Percentiles rank a stretch among this genome's conserved stretches.
These are phyloP conservation scores for Gastrophysa polygoni DNA, from an alignment of 2,888 invertebrate species.

Conservation along the genomic window DNA sequence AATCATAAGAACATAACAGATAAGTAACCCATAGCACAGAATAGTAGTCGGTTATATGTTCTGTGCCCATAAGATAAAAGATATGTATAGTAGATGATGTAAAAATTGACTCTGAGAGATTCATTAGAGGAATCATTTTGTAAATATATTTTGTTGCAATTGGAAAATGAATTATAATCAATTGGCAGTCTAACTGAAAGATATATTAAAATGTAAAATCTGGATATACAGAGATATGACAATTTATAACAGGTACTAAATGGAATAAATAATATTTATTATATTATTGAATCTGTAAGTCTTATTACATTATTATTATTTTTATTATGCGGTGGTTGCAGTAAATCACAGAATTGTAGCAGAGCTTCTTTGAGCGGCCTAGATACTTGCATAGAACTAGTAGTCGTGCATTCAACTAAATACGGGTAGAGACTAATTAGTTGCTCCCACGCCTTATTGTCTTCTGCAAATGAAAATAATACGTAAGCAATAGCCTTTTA, in stretches of 20 bases:
- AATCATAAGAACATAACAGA: too few species aligned
- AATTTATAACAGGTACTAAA: constrained; percentile 36
- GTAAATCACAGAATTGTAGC: constrained; percentile 83
- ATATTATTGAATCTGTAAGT: constrained; percentile 31
- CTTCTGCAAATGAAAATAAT: constrained; percentile 65
- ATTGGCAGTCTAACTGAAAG: constrained; percentile 1
- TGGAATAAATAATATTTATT: constrained; percentile 21
- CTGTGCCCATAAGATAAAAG: too few species aligned
- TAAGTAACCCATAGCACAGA: too few species aligned
- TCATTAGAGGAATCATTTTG: too few species aligned
- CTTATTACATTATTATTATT: constrained; percentile 37
- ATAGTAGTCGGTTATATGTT: too few species aligned
- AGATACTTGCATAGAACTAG: constrained; percentile 79
- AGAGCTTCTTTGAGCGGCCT: constrained; percentile 83
- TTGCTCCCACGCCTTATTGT: constrained; percentile 90
- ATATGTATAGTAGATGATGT: too few species aligned
- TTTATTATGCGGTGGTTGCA: constrained; percentile 65
- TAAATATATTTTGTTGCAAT: too few species aligned
- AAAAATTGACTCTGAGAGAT: too few species aligned
- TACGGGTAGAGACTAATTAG: constrained; percentile 90
- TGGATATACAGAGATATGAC: constrained; percentile 27
- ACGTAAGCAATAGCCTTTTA: too few species aligned
- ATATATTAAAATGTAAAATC: constrained; percentile 17
- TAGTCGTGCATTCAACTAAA: constrained; percentile 85
- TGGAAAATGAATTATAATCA: background rate